These are phyloP conservation scores for Plemyria rubiginata DNA, from an alignment of 2,888 invertebrate species.

Conservation along the genomic window DNA sequence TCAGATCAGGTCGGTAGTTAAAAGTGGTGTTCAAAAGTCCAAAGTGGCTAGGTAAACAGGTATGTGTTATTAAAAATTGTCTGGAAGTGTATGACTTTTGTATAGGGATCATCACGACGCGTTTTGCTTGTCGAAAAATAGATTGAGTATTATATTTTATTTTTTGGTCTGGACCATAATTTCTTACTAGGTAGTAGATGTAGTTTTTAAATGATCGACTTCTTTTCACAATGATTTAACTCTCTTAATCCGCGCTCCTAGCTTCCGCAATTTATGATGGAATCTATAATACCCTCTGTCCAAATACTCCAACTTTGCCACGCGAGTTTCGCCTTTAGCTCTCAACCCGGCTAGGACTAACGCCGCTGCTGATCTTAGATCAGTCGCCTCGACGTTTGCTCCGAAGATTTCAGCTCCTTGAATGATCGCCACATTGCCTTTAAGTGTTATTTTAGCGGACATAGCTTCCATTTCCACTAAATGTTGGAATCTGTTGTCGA, in stretches of 20 bases:
- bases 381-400: constrained; percentile 17
- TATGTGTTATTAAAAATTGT: no score
- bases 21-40: no score
- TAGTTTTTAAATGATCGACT: no score
- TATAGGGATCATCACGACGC: no score
- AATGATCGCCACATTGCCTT: constrained; percentile 15
- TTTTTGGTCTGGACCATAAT: no score
- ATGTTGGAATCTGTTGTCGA: constrained; percentile 34
- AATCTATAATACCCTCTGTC: constrained; percentile 35
- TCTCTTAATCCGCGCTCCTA: constrained; percentile 21
- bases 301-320: constrained; percentile 23
- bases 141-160: no score
- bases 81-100: no score
- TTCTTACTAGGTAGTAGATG: no score
- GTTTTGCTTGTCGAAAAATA: no score
- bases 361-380: constrained; percentile 32
- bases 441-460: constrained; percentile 19
- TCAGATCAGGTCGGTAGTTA: no score
- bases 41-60: no score
- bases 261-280: constrained; percentile 23
- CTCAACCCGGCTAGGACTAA: constrained; percentile 27
- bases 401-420: constrained; percentile 19
- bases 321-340: constrained; percentile 26
- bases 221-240: neutral
- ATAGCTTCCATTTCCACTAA: constrained; percentile 25